These are phyloP conservation scores for Vanessa cardui DNA, from an alignment of 2,888 invertebrate species.

Conservation along the genomic window DNA sequence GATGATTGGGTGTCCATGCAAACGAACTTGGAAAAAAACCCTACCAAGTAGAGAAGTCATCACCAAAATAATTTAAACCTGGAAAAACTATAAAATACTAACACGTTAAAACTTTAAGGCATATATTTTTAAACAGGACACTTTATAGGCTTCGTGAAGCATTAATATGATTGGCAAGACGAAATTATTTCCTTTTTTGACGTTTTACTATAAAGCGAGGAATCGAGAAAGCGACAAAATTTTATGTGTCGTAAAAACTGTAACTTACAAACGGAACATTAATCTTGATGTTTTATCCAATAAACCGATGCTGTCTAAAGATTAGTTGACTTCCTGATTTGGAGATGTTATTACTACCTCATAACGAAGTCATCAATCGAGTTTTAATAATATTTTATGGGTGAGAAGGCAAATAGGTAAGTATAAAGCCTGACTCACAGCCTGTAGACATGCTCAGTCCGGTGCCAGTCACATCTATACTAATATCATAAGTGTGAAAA, in stretches of 20 bases:
- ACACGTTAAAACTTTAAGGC: no score
- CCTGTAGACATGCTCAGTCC: no score
- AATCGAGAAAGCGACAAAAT: conserved; percentile 34
- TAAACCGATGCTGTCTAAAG: conserved; percentile 40
- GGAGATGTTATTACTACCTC: neutral
- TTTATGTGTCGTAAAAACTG: conserved; percentile 46
- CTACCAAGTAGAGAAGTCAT: no score
- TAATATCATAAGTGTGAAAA: no score
- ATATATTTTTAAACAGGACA: neutral
- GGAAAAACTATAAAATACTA: neutral
- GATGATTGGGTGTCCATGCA: no score
- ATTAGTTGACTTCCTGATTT: conserved; percentile 30
- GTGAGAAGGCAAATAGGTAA: no score
- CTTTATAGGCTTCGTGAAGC: neutral
- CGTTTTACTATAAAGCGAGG: conserved; percentile 20
- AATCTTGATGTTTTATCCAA: conserved; percentile 41
- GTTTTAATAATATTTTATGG: no score
- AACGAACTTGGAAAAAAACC: no score
- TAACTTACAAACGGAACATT: conserved; percentile 40
- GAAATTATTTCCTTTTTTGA: conserved; percentile 14
- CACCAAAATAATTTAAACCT: no score
- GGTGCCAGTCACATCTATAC: no score
- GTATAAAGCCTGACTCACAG: no score
- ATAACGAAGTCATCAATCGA: no score
- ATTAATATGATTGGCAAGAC: conserved; percentile 4